phyloP scores from a whole-genome alignment of 2,888 invertebrate genomes.

The Stegophylla sp. region DNA sequence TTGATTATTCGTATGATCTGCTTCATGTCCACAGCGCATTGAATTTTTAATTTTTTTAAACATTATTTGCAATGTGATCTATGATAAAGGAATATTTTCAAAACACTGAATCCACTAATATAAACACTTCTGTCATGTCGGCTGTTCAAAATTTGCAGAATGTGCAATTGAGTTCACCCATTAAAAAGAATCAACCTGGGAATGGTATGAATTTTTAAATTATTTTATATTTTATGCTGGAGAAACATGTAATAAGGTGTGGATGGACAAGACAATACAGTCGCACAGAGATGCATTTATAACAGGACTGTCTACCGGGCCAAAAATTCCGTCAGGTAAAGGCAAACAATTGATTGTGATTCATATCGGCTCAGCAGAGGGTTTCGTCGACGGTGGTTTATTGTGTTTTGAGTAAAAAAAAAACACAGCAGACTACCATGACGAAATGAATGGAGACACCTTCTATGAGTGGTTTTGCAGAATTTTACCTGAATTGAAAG shows the following conservation, averaged over 20 bases:
- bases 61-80: not conserved
- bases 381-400: conserved; percentile 61
- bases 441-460: not conserved
- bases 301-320: conserved; percentile 27
- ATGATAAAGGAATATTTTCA: not conserved
- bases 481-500: conserved; percentile 16
- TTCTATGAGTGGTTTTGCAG: not conserved
- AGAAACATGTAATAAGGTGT: not conserved
- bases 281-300: conserved; percentile 22
- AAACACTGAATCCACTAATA: not conserved
- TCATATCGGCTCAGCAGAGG: conserved; percentile 51
- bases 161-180: too few species aligned
- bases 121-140: not conserved
- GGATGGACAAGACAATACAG: conserved; percentile 27
- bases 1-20: not conserved
- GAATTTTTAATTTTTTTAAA: not conserved
- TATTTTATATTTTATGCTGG: too few species aligned
- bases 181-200: too few species aligned
- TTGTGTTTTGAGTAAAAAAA: conserved; percentile 60
- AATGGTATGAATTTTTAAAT: too few species aligned
- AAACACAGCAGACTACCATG: not conserved
- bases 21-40: not conserved
- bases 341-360: conserved; percentile 45
- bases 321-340: conserved; percentile 31
- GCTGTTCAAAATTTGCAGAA: too few species aligned